These are phyloP conservation scores for Pseudomyrmex flavicornis DNA, from an alignment of 1,140 invertebrate species.

Conservation along the genomic window DNA sequence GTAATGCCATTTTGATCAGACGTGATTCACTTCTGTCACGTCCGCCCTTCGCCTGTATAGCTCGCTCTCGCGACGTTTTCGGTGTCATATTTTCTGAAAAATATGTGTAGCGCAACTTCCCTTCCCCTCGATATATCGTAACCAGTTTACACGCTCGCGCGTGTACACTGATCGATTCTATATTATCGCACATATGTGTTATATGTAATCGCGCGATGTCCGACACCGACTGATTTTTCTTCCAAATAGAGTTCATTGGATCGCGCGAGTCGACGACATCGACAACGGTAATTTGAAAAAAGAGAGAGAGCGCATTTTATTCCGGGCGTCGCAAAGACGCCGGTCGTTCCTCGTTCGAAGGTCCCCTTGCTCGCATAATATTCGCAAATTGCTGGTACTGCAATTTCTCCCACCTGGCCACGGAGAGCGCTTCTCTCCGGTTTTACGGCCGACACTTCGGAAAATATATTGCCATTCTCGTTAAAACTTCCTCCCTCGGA, in stretches of 20 bases:
- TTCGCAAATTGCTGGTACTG: constrained; percentile 70
- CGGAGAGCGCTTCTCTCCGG: constrained; percentile 15
- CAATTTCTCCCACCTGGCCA: constrained; percentile 70
- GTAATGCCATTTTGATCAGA: constrained; percentile 57
- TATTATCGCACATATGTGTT: background rate
- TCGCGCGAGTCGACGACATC: constrained; percentile 49
- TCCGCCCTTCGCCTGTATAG: constrained; percentile 22
- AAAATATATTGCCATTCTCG: constrained; percentile 62
- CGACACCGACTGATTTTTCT: constrained; percentile 60
- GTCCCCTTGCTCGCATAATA: constrained; percentile 73
- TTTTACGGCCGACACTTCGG: constrained; percentile 46
- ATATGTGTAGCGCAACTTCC: background rate
- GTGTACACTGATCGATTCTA: background rate
- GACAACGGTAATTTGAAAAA: constrained; percentile 75
- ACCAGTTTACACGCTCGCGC: background rate
- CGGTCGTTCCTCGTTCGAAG: constrained; percentile 17
- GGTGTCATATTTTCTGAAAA: constrained; percentile 47
- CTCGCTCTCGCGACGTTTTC: constrained; percentile 13
- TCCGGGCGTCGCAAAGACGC: constrained; percentile 66
- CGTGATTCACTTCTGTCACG: constrained; percentile 54
- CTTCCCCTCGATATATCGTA: background rate
- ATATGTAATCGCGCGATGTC: too few relatives aligned
- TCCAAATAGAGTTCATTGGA: constrained; percentile 16
- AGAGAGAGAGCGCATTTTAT: constrained; percentile 54
- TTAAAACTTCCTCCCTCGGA: constrained; percentile 50